Evolutionary conservation across 2,113 vertebrate species (phyloP), one percentile per base, ranked within the genome.

Genomic region (Scartelaos histophorus): DNA sequence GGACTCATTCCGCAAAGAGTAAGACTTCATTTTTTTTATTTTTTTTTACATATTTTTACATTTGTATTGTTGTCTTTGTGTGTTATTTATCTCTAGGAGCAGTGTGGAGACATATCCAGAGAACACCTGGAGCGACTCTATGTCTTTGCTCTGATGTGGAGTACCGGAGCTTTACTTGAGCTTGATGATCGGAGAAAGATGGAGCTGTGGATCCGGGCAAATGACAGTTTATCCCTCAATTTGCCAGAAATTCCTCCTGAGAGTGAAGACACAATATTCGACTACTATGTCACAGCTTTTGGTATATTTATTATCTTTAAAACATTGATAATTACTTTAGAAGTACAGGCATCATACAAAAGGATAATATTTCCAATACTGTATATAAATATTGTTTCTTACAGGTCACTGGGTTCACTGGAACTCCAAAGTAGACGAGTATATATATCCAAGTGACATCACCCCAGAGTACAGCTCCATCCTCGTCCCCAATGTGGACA

Each of bases 121-220:
- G 93, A 92, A 61, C 93, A 95, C 83, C 82, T 98, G 91, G 96
- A 94, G 84, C 92, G 95, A 5, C 88, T 99, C 12, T 98, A 96
- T 9, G n/a, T 96, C 65, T 98, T 99, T 66, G 93, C 96, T 10
- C 91, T 99, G 34, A 96, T 98, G 95, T 99, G 98, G 97, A 98
- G 98, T 35, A 6, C 96, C 0, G 97, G 98, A 16, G 96, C 98
- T 0, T 57, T 94, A 47, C 88, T 99, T 58, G 97, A 98, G 71
- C 81, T 91, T 65, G 95, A 95, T 0, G 95, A 96, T 80, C 92
- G 97, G 51, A 86, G 75, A 64, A 95, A 92, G 77, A 83, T 99
- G 93, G 98, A 98, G 73, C 77, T 67, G 11, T 97, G 97, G 96
- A 94, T 99, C 49, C 92, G 94, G 61, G 83, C 80, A 0, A 93